phyloP scores from a whole-genome alignment of 2,888 invertebrate genomes.

The Anticlea derivata region DNA sequence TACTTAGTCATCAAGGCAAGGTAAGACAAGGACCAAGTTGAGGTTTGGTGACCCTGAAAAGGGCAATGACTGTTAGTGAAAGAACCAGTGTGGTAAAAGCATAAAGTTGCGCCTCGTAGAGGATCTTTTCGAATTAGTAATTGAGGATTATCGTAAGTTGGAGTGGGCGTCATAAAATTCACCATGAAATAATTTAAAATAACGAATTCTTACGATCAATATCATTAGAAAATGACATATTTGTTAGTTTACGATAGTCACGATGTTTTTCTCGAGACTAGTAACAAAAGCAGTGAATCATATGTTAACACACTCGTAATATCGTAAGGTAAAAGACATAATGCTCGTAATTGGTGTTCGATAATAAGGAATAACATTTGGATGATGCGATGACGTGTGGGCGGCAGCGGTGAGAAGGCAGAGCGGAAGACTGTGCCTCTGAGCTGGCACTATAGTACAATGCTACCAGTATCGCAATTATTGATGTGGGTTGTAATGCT shows the following conservation, averaged over 20 bases:
- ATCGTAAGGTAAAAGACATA: conserved; percentile 26
- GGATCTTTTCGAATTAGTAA: too few species aligned
- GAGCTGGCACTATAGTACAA: conserved; percentile 10
- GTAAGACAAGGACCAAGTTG: too few species aligned
- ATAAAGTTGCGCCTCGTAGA: too few species aligned
- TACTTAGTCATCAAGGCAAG: too few species aligned
- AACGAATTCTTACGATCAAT: background rate
- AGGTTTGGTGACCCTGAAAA: too few species aligned
- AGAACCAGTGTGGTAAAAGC: too few species aligned
- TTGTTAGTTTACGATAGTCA: background rate
- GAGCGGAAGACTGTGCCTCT: conserved; percentile 42
- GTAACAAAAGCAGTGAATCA: conserved; percentile 25
- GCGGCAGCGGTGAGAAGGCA: conserved; percentile 45
- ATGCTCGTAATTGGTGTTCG: conserved; percentile 33
- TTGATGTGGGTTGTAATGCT: background rate
- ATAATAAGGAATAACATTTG: conserved; percentile 36
- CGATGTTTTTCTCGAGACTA: background rate
- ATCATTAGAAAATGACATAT: background rate
- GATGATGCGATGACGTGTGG: conserved; percentile 30
- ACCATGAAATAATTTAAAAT: background rate
- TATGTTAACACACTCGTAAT: conserved; percentile 12
- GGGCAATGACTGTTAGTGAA: too few species aligned
- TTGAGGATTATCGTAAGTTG: too few species aligned
- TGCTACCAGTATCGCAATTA: conserved; percentile 7
- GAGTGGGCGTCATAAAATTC: too few species aligned